phyloP scores from a whole-genome alignment of 2,113 vertebrate species.

The Eptesicus fuscus region DNA sequence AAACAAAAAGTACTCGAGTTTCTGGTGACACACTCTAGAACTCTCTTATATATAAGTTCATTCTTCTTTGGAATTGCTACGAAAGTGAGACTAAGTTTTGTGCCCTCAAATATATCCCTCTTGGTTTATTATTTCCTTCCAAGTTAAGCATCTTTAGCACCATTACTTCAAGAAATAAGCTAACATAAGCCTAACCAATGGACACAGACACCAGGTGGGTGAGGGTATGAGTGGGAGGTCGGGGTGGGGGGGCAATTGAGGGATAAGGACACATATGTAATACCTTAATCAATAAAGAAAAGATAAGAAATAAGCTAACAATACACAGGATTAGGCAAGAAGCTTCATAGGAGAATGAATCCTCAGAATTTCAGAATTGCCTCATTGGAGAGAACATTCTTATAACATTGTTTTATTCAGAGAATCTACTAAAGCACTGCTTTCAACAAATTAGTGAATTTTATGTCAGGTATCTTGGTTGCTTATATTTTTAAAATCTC shows the following conservation, averaged over 20 bases:
- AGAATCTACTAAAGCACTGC: neutral
- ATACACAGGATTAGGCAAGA: neutral
- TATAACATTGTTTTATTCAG: neutral
- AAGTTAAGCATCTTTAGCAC: neutral
- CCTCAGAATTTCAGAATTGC: neutral
- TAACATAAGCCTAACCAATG: neutral
- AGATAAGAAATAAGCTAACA: neutral
- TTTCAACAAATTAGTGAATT: neutral
- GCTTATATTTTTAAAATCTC: conserved; percentile 12
- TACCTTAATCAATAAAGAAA: too few relatives aligned
- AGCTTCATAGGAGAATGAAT: neutral
- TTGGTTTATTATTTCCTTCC: neutral
- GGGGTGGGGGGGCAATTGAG: too few relatives aligned
- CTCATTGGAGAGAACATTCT: neutral
- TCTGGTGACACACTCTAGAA: neutral
- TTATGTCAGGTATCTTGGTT: conserved; percentile 10
- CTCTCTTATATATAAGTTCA: conserved; percentile 14
- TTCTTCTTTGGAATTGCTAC: neutral
- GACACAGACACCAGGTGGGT: too few relatives aligned
- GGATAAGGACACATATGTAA: too few relatives aligned
- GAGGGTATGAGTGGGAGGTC: too few relatives aligned
- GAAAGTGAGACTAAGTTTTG: neutral
- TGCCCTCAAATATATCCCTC: neutral
- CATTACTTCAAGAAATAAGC: neutral
- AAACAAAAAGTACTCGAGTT: neutral